phyloP scores from a whole-genome alignment of 2,888 invertebrate species.

The Halictus quadricinctus region DNA sequence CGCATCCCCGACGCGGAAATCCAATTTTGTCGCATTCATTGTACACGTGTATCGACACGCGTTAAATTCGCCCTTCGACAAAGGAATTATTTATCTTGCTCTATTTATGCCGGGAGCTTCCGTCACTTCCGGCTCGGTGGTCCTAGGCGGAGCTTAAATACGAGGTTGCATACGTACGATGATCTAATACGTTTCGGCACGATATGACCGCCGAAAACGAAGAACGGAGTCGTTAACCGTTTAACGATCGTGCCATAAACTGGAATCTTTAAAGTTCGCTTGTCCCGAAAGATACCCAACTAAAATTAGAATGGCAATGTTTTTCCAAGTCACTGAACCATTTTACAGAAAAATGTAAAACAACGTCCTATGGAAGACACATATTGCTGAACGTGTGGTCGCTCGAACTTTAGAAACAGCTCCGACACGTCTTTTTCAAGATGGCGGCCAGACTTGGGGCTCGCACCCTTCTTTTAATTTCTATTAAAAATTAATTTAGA shows the following conservation, averaged over 20 bases:
- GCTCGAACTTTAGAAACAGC: too few species aligned
- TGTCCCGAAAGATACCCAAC: neutral
- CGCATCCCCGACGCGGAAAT: neutral
- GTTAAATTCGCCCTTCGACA: slow-evolving; percentile 6
- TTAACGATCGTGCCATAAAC: slow-evolving; percentile 53
- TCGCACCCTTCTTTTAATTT: too few species aligned
- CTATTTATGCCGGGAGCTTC: slow-evolving; percentile 29
- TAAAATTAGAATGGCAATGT: neutral
- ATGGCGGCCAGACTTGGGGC: too few species aligned
- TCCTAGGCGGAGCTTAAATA: slow-evolving; percentile 16
- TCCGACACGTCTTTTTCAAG: too few species aligned
- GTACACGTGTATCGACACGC: slow-evolving; percentile 21
- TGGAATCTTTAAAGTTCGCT: slow-evolving; percentile 30
- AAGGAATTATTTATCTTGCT: slow-evolving; percentile 36
- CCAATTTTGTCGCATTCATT: neutral
- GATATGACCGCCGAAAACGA: slow-evolving; percentile 24
- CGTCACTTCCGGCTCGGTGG: slow-evolving; percentile 39
- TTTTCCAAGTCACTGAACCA: neutral
- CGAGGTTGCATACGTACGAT: slow-evolving; percentile 14
- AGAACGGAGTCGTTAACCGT: slow-evolving; percentile 51
- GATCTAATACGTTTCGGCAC: slow-evolving; percentile 26
- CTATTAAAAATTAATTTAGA: too few species aligned
- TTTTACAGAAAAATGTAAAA: neutral
- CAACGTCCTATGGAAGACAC: too few species aligned
- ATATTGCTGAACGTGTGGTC: too few species aligned